phyloP scores from a whole-genome alignment of 2,888 invertebrate species.

The Loripinus fragilis region DNA sequence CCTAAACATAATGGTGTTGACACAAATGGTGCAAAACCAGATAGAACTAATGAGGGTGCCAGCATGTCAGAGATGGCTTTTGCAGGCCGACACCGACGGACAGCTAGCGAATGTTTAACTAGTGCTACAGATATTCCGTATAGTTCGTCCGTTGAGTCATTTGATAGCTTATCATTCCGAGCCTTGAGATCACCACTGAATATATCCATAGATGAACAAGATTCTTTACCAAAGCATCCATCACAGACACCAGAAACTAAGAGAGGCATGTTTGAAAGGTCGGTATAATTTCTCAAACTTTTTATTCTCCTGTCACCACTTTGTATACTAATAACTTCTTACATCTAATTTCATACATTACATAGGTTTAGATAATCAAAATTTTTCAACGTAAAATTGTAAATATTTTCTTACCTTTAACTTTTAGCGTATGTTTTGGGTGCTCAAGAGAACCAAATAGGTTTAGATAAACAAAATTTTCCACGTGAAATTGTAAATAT shows the following conservation, averaged over 20 bases:
- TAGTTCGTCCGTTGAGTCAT: conserved; percentile 65
- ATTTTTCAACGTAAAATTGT: too few relatives aligned
- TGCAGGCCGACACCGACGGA: conserved; percentile 66
- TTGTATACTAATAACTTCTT: too few relatives aligned
- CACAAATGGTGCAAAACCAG: background rate
- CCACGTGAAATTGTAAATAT: too few relatives aligned
- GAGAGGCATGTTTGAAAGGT: conserved; percentile 6
- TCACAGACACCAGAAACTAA: conserved; percentile 21
- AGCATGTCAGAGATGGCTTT: conserved; percentile 59
- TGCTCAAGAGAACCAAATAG: too few relatives aligned
- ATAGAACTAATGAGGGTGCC: conserved; percentile 24
- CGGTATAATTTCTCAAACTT: too few relatives aligned
- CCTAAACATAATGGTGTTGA: conserved; percentile 29
- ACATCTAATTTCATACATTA: too few relatives aligned
- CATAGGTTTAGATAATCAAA: too few relatives aligned
- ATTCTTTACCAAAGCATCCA: conserved; percentile 48
- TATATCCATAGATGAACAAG: conserved; percentile 69
- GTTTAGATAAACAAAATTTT: too few relatives aligned
- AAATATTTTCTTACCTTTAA: too few relatives aligned
- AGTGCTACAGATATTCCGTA: conserved; percentile 67
- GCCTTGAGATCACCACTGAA: conserved; percentile 64
- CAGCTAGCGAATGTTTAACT: conserved; percentile 76
- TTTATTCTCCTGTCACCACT: too few relatives aligned
- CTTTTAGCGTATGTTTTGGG: too few relatives aligned
- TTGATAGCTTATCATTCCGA: conserved; percentile 56